A percentile compares a stretch with the other conserved stretches of the same genome.
phyloP scores from a whole-genome alignment of 2,113 vertebrate species.

The Eptesicus fuscus region DNA sequence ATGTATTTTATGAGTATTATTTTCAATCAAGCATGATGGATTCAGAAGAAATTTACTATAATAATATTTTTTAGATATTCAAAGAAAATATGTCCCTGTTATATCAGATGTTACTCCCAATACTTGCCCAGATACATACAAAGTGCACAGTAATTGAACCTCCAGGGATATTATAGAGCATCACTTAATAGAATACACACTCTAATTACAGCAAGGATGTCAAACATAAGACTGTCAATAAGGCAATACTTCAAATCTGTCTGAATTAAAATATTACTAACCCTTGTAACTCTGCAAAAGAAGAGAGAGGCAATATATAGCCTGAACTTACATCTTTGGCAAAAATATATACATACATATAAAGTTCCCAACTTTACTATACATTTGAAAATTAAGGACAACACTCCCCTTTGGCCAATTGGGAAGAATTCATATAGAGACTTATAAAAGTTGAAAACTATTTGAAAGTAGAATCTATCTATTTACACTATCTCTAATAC shows the following conservation, averaged over 20 bases:
- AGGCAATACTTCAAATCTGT: slow-evolving; percentile 10
- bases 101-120: not conserved
- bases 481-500: too few species aligned
- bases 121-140: not conserved
- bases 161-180: not conserved
- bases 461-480: not conserved
- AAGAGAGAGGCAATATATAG: not conserved
- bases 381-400: not conserved
- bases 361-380: not conserved
- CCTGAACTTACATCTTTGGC: not conserved
- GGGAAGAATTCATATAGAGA: not conserved
- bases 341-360: not conserved
- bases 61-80: not conserved
- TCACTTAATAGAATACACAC: not conserved
- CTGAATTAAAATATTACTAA: slow-evolving; percentile 33
- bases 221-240: not conserved
- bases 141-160: slow-evolving; percentile 20
- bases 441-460: not conserved
- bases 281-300: not conserved
- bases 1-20: slow-evolving; percentile 1
- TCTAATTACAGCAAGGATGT: slow-evolving; percentile 1
- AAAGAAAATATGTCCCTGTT: not conserved
- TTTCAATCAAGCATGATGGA: not conserved
- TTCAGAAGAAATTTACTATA: slow-evolving; percentile 33
- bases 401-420: not conserved